Conservation (phyloP, 2,888 invertebrate genomes). For the Stegana nigrithorax region DNA sequence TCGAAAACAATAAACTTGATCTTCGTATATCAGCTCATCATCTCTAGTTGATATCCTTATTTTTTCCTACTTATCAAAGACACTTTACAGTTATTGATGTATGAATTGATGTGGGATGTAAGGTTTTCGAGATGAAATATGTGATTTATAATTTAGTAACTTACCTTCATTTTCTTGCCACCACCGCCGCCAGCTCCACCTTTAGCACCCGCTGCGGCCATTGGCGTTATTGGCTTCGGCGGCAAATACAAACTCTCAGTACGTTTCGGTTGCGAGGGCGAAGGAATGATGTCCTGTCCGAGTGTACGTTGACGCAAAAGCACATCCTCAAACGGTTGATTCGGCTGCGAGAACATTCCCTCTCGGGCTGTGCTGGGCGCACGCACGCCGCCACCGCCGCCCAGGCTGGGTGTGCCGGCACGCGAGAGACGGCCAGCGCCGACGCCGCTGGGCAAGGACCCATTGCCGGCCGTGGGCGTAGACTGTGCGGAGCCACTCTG, state of each 20-base stretch:
- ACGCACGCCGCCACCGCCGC: constrained; percentile 58
- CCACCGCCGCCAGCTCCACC: constrained; percentile 68
- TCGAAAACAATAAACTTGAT: no score
- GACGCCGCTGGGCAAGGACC: constrained; percentile 72
- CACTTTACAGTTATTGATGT: no score
- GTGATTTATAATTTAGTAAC: no score
- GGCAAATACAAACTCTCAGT: constrained; percentile 89
- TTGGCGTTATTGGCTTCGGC: constrained; percentile 71
- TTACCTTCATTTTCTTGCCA: constrained; percentile 68
- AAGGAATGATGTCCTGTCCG: constrained; percentile 90
- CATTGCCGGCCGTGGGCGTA: constrained; percentile 72
- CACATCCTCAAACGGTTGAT: constrained; percentile 84
- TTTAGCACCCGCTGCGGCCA: constrained; percentile 54
- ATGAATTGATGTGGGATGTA: neutral
- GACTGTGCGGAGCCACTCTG: constrained; percentile 25
- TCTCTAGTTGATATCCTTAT: no score
- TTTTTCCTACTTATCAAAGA: no score
- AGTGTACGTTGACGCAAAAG: constrained; percentile 82
- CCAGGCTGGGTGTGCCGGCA: constrained; percentile 70
- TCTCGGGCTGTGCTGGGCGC: constrained; percentile 66
- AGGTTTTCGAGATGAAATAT: neutral
- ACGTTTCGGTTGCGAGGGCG: constrained; percentile 87
- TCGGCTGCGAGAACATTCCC: constrained; percentile 67
- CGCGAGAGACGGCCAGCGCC: constrained; percentile 68
- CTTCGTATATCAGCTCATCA: no score